Conservation (phyloP, 2,888 invertebrate genomes). For the Dione juno region DNA sequence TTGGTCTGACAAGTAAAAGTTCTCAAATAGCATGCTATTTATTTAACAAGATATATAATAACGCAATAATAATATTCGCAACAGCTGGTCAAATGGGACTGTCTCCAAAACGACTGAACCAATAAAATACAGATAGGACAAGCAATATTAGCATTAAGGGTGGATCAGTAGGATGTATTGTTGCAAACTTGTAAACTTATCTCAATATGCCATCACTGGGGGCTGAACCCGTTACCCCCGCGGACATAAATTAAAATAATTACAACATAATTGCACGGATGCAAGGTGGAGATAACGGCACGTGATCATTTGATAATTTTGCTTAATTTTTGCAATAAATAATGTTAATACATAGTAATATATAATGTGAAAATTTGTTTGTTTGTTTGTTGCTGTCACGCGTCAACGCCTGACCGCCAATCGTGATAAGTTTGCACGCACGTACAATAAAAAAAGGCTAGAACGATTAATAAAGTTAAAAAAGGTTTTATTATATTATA, state of each 20-base stretch:
- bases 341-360: background rate
- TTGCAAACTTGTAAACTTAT: slow-evolving; percentile 22
- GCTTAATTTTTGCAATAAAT: slow-evolving; percentile 11
- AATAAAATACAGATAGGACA: background rate
- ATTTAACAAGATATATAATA: background rate
- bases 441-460: background rate
- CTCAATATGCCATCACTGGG: slow-evolving; percentile 34
- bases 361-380: slow-evolving; percentile 6
- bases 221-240: slow-evolving; percentile 30
- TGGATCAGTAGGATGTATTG: slow-evolving; percentile 7
- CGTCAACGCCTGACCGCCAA: slow-evolving; percentile 9
- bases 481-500: background rate
- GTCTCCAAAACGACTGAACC: background rate
- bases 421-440: slow-evolving; percentile 6
- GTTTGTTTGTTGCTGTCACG: slow-evolving; percentile 14
- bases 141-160: slow-evolving; percentile 19
- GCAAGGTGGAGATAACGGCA: slow-evolving; percentile 27
- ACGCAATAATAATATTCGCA: background rate
- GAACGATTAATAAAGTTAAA: background rate
- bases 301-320: slow-evolving; percentile 30
- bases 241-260: slow-evolving; percentile 40
- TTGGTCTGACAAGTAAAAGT: too few relatives aligned
- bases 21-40: too few relatives aligned
- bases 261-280: slow-evolving; percentile 29
- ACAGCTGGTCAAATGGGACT: slow-evolving; percentile 4